Conservation (phyloP, 2,888 invertebrate genomes). For the Rhaphigaster nebulosa region DNA sequence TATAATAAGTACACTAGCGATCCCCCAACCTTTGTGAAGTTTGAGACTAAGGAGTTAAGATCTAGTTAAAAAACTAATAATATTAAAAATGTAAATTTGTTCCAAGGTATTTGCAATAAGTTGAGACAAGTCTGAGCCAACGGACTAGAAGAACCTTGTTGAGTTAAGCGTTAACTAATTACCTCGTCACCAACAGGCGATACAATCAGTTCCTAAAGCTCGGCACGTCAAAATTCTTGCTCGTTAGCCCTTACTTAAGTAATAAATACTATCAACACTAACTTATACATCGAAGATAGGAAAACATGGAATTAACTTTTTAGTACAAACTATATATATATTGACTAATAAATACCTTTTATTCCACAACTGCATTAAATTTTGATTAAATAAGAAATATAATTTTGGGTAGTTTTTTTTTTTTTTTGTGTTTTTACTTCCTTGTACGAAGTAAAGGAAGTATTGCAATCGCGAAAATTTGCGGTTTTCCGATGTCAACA, state of each 20-base stretch:
- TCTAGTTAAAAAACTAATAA: neutral
- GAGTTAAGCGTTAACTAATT: neutral
- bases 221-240: neutral
- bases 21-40: no score
- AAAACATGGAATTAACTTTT: neutral
- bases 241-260: neutral
- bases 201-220: neutral
- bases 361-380: no score
- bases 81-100: neutral
- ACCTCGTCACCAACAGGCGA: slow-evolving; percentile 13
- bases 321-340: neutral
- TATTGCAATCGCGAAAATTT: no score
- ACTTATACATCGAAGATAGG: neutral
- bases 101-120: neutral
- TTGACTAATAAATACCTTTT: neutral
- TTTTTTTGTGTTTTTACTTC: no score
- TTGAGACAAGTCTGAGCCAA: neutral
- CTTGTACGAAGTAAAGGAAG: no score
- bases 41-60: neutral
- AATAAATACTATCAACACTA: neutral
- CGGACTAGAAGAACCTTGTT: neutral
- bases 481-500: no score
- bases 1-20: no score
- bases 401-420: no score
- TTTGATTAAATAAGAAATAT: no score